These are phyloP conservation scores for Bos taurus DNA, from an alignment of 2,113 vertebrate genomes.

Conservation along the genomic window DNA sequence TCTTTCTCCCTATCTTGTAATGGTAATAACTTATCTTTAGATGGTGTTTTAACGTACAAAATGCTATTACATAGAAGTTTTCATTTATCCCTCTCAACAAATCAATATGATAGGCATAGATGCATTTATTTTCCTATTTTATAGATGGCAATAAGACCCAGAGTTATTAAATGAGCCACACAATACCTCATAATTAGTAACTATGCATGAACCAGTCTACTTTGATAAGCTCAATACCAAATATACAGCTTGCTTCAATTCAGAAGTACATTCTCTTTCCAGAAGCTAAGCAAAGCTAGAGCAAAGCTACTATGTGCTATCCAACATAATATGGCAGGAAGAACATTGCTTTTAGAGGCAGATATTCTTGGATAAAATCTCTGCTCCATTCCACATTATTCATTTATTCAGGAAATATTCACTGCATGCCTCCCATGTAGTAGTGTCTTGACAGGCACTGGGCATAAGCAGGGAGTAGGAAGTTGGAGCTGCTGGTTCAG, in stretches of 20 bases:
- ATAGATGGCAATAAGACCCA: not conserved
- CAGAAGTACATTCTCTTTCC: not conserved
- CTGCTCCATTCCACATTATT: not conserved
- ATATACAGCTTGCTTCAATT: not conserved
- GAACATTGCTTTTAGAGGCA: not conserved
- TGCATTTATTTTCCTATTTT: not conserved
- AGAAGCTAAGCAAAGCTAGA: not conserved
- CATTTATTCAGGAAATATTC: not conserved
- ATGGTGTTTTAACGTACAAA: not conserved
- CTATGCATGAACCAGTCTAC: not conserved
- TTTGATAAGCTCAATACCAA: not conserved
- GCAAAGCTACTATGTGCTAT: not conserved
- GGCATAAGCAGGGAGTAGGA: not conserved
- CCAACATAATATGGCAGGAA: not conserved
- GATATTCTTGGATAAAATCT: not conserved
- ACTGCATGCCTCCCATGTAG: not conserved
- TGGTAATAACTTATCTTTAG: not conserved
- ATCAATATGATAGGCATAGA: not conserved
- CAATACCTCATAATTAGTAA: not conserved
- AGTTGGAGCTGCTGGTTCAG: not conserved
- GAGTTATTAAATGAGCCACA: not conserved
- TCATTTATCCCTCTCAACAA: not conserved
- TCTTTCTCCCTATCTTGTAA: not conserved
- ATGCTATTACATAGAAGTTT: not conserved
- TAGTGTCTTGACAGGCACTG: rapidly evolving